Conservation (phyloP, 2,797 vertebrate species). For the Aldrovandia affinis region DNA sequence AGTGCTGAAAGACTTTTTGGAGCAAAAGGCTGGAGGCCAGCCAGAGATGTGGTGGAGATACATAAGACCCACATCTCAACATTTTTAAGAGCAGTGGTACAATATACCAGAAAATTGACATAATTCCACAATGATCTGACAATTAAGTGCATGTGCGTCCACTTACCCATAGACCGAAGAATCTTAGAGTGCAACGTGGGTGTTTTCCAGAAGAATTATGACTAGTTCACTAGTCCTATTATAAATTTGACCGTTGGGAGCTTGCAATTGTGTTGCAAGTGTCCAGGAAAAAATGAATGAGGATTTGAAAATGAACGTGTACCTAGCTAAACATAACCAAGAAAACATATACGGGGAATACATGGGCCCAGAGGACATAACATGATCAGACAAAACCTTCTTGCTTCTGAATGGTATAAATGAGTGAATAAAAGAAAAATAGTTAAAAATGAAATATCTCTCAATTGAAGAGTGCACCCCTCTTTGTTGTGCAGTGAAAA, state of each 20-base stretch:
- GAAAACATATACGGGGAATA: neutral
- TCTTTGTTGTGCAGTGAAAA: too few relatives aligned
- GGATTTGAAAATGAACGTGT: neutral
- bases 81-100: neutral
- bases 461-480: too few relatives aligned
- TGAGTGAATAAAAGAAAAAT: too few relatives aligned
- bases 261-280: neutral
- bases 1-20: constrained; percentile 18
- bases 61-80: neutral
- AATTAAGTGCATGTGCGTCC: neutral
- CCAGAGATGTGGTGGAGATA: constrained; percentile 3
- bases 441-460: too few relatives aligned
- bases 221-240: neutral
- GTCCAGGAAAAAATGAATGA: neutral
- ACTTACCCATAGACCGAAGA: neutral
- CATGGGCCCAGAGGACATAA: neutral
- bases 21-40: neutral
- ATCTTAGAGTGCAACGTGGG: neutral
- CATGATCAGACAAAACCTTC: too few relatives aligned
- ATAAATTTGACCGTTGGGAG: neutral
- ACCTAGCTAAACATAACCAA: too few relatives aligned
- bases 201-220: neutral
- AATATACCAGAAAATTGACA: neutral
- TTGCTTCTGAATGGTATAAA: too few relatives aligned
- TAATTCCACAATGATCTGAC: neutral